These are phyloP conservation scores for Drosophila quadrilineata DNA, from an alignment of 1,140 invertebrate genomes.

Conservation along the genomic window DNA sequence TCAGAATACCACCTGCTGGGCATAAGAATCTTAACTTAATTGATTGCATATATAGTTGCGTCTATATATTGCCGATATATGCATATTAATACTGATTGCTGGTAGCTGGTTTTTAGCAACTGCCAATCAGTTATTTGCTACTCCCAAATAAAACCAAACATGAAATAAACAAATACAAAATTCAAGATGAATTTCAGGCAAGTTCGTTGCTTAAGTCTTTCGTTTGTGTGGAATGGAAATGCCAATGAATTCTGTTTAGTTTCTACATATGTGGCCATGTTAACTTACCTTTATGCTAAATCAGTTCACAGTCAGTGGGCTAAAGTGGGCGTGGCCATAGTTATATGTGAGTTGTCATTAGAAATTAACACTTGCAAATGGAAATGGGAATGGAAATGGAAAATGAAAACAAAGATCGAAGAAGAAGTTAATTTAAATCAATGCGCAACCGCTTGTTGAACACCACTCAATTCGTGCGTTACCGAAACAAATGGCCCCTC, in stretches of 20 bases:
- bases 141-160: conserved; percentile 73
- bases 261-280: no score
- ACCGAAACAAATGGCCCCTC: conserved; percentile 75
- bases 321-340: neutral
- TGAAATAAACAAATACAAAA: no score
- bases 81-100: conserved; percentile 42
- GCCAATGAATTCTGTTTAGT: conserved; percentile 61
- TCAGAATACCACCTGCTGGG: conserved; percentile 59
- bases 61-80: neutral
- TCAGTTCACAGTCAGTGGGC: conserved; percentile 43
- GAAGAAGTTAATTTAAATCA: conserved; percentile 73
- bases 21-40: conserved; percentile 62
- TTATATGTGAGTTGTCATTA: conserved; percentile 40
- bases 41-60: conserved; percentile 49
- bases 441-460: conserved; percentile 54
- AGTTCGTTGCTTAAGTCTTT: conserved; percentile 63
- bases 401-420: no score
- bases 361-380: conserved; percentile 65
- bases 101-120: conserved; percentile 16
- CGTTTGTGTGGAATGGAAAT: conserved; percentile 48
- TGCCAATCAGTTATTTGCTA: conserved; percentile 22
- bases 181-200: conserved; percentile 72
- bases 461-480: conserved; percentile 64
- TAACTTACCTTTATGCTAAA: conserved; percentile 52
- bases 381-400: no score